Conservation (phyloP, 2,797 vertebrate species). For the Sebastes nivosus region DNA sequence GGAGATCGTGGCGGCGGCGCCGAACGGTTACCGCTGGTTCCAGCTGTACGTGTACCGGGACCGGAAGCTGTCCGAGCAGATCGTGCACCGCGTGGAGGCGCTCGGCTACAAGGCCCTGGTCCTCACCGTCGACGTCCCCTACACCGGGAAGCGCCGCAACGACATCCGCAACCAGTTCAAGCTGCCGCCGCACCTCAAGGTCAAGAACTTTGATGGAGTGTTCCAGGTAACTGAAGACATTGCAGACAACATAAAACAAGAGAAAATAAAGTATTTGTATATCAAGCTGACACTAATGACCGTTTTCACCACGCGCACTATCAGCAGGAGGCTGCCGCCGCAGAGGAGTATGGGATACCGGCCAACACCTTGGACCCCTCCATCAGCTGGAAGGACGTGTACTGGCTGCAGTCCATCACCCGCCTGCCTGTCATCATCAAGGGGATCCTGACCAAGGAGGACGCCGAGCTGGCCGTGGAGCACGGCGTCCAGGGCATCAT, state of each 20-base stretch:
- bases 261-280: not conserved
- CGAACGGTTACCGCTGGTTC: constrained; percentile 90
- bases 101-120: constrained; percentile 92
- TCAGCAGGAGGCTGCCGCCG: constrained; percentile 71
- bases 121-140: constrained; percentile 89
- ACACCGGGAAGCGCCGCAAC: constrained; percentile 87
- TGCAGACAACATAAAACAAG: not conserved
- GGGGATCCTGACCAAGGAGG: constrained; percentile 96
- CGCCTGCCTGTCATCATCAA: constrained; percentile 92
- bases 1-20: constrained; percentile 88
- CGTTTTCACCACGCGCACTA: not conserved
- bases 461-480: constrained; percentile 91
- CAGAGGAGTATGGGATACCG: constrained; percentile 82
- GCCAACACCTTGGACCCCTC: constrained; percentile 87
- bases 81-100: constrained; percentile 86
- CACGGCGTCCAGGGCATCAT: constrained; percentile 92
- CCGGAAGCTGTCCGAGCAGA: constrained; percentile 85
- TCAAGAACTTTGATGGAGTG: constrained; percentile 87
- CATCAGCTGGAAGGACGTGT: constrained; percentile 91
- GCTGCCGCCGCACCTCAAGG: constrained; percentile 85
- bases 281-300: not conserved
- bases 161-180: constrained; percentile 90
- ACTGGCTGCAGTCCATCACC: constrained; percentile 90
- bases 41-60: constrained; percentile 92
- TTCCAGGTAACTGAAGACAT: constrained; percentile 82